Base-by-base conservation (phyloP, 2,113 vertebrate genomes). In the Numenius arquata region DNA sequence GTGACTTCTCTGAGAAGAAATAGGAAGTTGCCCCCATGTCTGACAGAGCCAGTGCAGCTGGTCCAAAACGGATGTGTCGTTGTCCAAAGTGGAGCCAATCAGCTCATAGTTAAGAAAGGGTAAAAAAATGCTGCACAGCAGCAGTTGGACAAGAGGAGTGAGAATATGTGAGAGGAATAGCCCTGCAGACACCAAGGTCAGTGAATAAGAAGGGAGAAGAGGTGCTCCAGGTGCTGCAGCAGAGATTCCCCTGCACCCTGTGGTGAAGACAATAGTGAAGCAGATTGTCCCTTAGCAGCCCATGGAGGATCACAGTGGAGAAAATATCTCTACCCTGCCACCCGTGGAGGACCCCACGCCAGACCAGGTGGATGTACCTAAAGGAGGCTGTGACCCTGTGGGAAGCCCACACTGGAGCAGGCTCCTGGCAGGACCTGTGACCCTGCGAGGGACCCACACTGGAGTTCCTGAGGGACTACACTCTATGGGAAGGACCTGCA, bases 391-490 rank as follows among this genome's bases (percentile, higher is more conserved):
- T 53, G 38, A 38, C 34, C 34, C 26, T 3, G 2, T 13, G 11
- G 48, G 15, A 43, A 30, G 17, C 8, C 30, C 2, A 8, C 7
- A 6, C 4, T 45, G 25, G 40, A 66, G 19, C 38, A 55, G 29
- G 50, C 15, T 67, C 26, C 66, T 45, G 27, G 7, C 12, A 70
- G 34, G 17, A 58, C 29, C 15, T 50, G 11, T 70, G n/a, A 19
- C 19, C n/a, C 29, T 40, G 15, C 2, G 5, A 56, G 4, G 23
- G 20, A 15, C 23, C 3, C 8, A 9, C 0, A 2, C 6, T 8
- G 10, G 34, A 47, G 26, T 23, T 52, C 16, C 68, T 36, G 26
- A 45, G 53, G 58, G 17, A 74, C 34, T 32, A 16, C 26, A 45
- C 1, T 6, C 32, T 17, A 9, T 43, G 25, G 38, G 32, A 63